Conservation (phyloP, 2,888 invertebrate species). For the Callimorpha dominula region DNA sequence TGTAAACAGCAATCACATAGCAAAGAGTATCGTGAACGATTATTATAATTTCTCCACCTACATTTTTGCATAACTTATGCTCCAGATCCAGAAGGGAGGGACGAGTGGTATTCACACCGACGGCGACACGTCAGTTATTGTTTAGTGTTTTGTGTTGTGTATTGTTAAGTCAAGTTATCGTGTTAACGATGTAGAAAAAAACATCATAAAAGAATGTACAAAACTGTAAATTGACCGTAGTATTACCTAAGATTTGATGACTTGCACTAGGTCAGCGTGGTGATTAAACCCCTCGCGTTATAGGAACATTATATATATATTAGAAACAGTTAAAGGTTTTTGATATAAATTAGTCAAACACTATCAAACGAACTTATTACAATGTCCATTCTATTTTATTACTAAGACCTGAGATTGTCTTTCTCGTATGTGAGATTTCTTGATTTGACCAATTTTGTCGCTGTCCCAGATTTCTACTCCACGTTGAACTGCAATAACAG, state of each 20-base stretch:
- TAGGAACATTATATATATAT: no score
- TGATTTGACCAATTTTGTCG: constrained; percentile 46
- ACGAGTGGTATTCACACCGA: not conserved
- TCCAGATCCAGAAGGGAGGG: no score
- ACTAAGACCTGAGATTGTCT: not conserved
- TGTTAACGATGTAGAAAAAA: no score
- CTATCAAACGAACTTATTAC: not conserved
- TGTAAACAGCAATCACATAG: not conserved
- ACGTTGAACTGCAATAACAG: constrained; percentile 29
- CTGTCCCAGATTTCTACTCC: constrained; percentile 21
- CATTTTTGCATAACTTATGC: not conserved
- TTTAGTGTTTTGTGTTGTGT: not conserved
- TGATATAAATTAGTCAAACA: not conserved
- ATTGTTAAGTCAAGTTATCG: no score
- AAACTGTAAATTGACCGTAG: no score
- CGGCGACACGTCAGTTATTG: no score
- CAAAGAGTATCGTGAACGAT: not conserved
- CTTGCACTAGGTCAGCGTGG: no score
- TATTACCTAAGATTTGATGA: no score
- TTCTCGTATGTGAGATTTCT: constrained; percentile 29
- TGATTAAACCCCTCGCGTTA: no score
- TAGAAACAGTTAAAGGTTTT: not conserved
- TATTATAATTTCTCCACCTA: not conserved
- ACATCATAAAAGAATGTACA: no score
- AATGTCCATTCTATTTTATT: not conserved